Evolutionary conservation across 2,888 invertebrate species (phyloP).

Genomic region (Nebria brevicollis): DNA sequence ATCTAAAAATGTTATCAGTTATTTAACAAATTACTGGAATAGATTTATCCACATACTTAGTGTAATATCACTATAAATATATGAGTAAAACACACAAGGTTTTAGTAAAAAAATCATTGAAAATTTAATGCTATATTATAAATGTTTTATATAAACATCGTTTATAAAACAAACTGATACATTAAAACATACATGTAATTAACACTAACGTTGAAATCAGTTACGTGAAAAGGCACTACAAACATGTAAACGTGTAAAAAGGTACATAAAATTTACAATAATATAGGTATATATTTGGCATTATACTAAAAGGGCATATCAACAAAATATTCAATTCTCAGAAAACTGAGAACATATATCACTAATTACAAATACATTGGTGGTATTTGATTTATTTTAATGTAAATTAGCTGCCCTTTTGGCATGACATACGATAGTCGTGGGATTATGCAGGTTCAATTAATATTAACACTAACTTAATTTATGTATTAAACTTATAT

Average conservation of each 20-base stretch:
- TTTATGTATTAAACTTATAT: no score
- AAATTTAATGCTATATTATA: slow-evolving; percentile 1
- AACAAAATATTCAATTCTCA: not conserved
- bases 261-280: not conserved
- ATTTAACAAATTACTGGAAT: no score
- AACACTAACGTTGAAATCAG: not conserved
- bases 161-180: slow-evolving; percentile 1
- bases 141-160: not conserved
- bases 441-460: no score
- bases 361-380: no score
- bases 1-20: no score
- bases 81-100: no score
- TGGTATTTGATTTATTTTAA: no score
- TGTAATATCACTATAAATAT: no score
- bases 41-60: no score
- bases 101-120: not conserved
- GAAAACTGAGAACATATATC: not conserved
- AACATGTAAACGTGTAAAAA: slow-evolving; percentile 1
- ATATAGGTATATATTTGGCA: not conserved
- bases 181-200: not conserved
- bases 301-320: not conserved
- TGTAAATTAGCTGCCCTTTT: no score
- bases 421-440: no score
- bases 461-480: no score
- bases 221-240: not conserved